Evolutionary conservation across 2,113 vertebrate species (phyloP).

Genomic region (Patagioenas fasciata): DNA sequence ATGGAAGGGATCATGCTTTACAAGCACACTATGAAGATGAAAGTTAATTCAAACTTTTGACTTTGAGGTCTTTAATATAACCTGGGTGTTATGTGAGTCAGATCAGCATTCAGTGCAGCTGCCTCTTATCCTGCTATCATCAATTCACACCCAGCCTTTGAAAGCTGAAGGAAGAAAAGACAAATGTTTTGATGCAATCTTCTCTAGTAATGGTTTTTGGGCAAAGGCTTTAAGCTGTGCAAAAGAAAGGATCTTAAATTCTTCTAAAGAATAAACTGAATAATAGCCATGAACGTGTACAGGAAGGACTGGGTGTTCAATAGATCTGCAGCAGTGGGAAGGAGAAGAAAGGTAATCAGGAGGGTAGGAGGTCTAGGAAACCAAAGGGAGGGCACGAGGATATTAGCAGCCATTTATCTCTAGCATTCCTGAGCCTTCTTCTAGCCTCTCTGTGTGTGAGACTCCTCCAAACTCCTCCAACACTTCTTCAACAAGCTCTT

Average conservation of each 20-base stretch:
- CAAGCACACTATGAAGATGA: neutral
- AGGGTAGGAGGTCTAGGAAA: neutral
- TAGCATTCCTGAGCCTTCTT: neutral
- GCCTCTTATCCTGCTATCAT: neutral
- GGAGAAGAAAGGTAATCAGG: neutral
- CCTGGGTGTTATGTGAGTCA: neutral
- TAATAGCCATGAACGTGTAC: neutral
- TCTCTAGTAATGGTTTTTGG: neutral
- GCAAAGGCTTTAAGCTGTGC: neutral
- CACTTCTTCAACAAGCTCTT: neutral
- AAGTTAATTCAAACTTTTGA: neutral
- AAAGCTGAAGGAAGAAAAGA: neutral
- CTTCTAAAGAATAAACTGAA: neutral
- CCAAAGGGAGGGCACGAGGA: neutral
- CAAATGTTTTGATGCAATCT: constrained; percentile 34
- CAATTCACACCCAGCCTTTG: neutral
- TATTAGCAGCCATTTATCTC: neutral
- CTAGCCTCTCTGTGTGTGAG: neutral
- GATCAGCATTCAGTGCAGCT: neutral
- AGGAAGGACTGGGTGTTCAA: neutral
- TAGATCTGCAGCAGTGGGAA: neutral
- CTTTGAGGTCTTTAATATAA: neutral
- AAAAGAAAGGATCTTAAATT: neutral
- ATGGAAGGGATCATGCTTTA: neutral
- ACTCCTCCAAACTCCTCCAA: neutral